Conservation (phyloP, 2,888 invertebrate genomes). For the Rhagium mordax region DNA sequence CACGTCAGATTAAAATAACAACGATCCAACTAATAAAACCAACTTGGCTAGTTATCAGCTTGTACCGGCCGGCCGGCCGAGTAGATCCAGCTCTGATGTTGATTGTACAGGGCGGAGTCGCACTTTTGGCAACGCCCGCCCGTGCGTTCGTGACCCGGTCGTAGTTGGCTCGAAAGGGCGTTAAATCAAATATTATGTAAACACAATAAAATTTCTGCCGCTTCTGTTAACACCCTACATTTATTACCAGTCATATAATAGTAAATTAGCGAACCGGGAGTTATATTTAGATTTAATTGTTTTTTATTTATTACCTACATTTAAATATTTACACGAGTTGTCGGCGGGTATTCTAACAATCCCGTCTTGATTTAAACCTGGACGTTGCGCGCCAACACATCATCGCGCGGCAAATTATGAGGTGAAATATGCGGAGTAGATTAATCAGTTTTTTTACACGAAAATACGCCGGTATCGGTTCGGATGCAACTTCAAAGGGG, state of each 20-base stretch:
- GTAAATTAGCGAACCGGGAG: conserved; percentile 35
- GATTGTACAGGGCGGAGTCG: conserved; percentile 54
- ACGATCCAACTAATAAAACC: background rate
- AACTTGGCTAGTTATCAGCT: background rate
- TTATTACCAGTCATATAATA: conserved; percentile 31
- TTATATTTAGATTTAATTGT: conserved; percentile 37
- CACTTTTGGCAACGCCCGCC: conserved; percentile 34
- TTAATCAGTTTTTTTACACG: background rate
- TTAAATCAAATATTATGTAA: conserved; percentile 54
- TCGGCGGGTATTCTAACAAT: conserved; percentile 20
- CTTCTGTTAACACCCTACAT: conserved; percentile 40
- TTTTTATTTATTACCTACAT: conserved; percentile 22
- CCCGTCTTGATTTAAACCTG: conserved; percentile 5
- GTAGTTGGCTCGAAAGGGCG: conserved; percentile 41
- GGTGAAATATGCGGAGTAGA: background rate
- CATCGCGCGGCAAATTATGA: background rate
- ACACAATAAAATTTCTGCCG: conserved; percentile 45
- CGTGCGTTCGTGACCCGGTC: conserved; percentile 38
- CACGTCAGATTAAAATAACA: no score
- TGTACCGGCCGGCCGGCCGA: background rate
- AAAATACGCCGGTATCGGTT: background rate
- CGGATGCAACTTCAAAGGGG: background rate
- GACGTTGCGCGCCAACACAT: background rate
- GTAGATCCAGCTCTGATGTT: conserved; percentile 21
- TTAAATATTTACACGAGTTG: background rate